Base-by-base conservation (phyloP, 2,113 vertebrate species). In the Elaphurus davidianus region DNA sequence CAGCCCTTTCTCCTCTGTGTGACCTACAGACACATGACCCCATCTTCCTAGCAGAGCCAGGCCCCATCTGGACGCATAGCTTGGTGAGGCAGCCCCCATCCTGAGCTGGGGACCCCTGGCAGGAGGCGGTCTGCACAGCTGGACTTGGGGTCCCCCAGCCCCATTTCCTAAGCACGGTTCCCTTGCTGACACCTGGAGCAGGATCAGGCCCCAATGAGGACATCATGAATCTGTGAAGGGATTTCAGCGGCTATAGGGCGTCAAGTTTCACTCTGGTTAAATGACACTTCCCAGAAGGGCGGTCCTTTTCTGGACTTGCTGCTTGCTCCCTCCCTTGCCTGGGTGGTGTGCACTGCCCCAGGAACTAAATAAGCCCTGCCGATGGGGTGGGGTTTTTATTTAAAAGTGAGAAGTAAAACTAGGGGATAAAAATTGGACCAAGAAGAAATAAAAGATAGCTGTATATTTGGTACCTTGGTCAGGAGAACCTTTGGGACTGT, bases 361-460 rank as follows among this genome's bases (percentile, higher is more conserved):
- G 60, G 54, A 55, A 45, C 43, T 74, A 87, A 57, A 52, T 9
- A 82, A 96, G 40, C 7, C 28, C 59, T 5, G 14, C 2, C 0
- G 11, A 28, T 2, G 19, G 76, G 8, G 7, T 40, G 11, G 33
- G 7, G 27, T 86, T 96, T 91, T 92, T 17, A n/a, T 57, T 84
- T 6, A 55, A 76, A 57, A 13, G 21, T 33, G 30, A 33, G 17
- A 52, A 21, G 25, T 54, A 55, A 55, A 74, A 50, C 17, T 82
- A 84, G 3, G 79, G 19, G 17, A 74, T 94, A 90, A 84, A 97
- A 91, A 57, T 7, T 27, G 36, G 84, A 78, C 82, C 23, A 79
- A 90, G 76, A 62, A 15, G 55, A 92, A 94, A 96, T 71, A n/a
- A 96, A 96, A 93, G 43, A 83, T 40, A 11, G 60, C 17, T 92